phyloP scores from a whole-genome alignment of 2,888 invertebrate species.

The Pyrrhosoma nymphula region DNA sequence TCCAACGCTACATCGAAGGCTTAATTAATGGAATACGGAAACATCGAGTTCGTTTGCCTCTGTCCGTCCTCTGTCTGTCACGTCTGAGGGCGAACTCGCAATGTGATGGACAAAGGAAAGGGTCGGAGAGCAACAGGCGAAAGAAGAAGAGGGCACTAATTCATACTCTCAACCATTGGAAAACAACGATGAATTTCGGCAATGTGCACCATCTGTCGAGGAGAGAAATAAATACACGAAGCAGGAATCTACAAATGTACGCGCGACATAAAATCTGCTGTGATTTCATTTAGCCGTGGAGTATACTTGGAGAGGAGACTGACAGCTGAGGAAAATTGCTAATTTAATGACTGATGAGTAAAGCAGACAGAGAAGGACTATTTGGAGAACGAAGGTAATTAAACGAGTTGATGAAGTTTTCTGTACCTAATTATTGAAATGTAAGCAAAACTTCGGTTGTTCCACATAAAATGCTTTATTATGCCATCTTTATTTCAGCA shows the following conservation, averaged over 20 bases:
- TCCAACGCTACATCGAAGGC: neutral
- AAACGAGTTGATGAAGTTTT: too few species aligned
- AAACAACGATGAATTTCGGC: neutral
- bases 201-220: neutral
- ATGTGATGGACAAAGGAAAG: too few species aligned
- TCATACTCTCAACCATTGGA: neutral
- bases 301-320: too few species aligned
- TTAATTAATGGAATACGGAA: slow-evolving; percentile 56
- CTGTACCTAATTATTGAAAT: too few species aligned
- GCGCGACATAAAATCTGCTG: neutral
- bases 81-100: neutral
- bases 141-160: neutral
- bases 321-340: too few species aligned
- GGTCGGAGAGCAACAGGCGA: neutral
- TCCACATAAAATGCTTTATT: too few species aligned
- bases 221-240: neutral
- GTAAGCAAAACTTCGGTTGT: too few species aligned
- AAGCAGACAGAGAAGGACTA: too few species aligned
- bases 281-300: too few species aligned
- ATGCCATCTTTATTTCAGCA: too few species aligned
- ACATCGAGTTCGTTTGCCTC: neutral
- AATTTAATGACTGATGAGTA: too few species aligned
- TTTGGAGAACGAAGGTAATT: too few species aligned
- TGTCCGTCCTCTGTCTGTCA: neutral
- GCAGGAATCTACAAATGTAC: neutral